Evolutionary conservation across 2,113 vertebrate genomes (phyloP), one percentile per base, ranked within the genome.

Genomic region (Hydropotes inermis): DNA sequence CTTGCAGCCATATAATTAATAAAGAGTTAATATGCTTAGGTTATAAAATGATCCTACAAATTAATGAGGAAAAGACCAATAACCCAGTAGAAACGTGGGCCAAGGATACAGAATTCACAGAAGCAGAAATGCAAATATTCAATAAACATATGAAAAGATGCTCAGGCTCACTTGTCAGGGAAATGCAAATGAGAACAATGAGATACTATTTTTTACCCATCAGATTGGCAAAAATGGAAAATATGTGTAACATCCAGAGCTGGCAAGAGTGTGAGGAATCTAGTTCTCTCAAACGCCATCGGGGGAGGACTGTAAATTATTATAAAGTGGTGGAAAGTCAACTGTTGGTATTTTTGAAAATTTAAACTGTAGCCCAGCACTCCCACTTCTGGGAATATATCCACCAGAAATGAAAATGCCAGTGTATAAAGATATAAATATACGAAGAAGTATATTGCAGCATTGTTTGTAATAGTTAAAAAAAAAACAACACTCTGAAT

Each of bases 131-230:
- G 94, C 97, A 97, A 97, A 98, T 50, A 74, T 43, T 82, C 97
- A 76, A 87, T 94, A 81, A 94, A 89, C 92, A 97, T 95, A 93
- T 95, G 96, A 97, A 96, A 97, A 98, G 97, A 93, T 30, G 50
- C 45, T 92, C 70, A 60, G 94, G 78, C 94, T 86, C 78, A 55
- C 97, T 95, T 97, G 95, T 97, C 97, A 96, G 95, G 97, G 64
- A 97, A 97, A 97, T 90, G 85, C 94, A 96, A 95, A 97, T 85
- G 90, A 95, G 95, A 91, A 96, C 92, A 95, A 95, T 88, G 87
- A 95, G 94, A 87, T 91, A 90, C 96, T 97, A 94, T 95, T 96
- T 98, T 97, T 97, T 92, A 97, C 97, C 90, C 96, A 85, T 97
- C 87, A 81, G 92, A 95, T 39, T 95, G 94, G 97, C 93, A 88